Evolutionary conservation across 2,888 invertebrate genomes (phyloP), one percentile per base, ranked within the genome.

Genomic region (Drosophila falleni): DNA sequence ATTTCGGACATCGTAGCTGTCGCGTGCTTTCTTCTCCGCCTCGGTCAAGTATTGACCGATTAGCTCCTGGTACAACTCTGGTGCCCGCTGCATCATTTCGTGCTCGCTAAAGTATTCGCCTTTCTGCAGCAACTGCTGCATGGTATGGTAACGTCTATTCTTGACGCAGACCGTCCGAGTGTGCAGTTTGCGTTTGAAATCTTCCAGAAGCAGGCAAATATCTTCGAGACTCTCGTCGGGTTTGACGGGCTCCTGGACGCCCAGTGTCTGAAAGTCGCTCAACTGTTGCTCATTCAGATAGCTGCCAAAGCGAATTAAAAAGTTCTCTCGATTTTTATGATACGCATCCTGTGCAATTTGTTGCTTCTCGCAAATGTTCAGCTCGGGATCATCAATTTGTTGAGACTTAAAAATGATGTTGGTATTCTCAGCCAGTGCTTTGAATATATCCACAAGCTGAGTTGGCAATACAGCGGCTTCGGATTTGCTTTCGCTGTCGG

Each of bases 1-100:
- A 59, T 92, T 83, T 92, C 93, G 81, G 89, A 94, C 87, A 79
- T 95, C 94, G 53, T 94, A 93, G 63, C 93, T 93, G 91, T 95
- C 96, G 15, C 96, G 93, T 56, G 94, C 93, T 72, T 94, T 93
- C 67, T 95, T 95, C 91, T 98, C 97, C 33, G 95, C 95, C 64
- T 96, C 95, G 3, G 96, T 95, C 76, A 98, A 92, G 92, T 96
- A 98, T 87, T 96, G 96, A 0, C 98, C 98, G 46, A 99, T 94
- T 78, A 99, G 93, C 87, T 98, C 96, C 75, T 98, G 97, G 93
- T 97, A 99, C 0, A 98, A 93, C 58, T 97, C 93, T 0, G 98
- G 99, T 92, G 98, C 97, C 68, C 99, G 93, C 79, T 95, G 95
- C 95, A 97, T 97, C 98, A 99, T 99, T 93, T 97, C 97, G 69